phyloP scores from a whole-genome alignment of 2,113 vertebrate genomes.

The Corapipo altera region DNA sequence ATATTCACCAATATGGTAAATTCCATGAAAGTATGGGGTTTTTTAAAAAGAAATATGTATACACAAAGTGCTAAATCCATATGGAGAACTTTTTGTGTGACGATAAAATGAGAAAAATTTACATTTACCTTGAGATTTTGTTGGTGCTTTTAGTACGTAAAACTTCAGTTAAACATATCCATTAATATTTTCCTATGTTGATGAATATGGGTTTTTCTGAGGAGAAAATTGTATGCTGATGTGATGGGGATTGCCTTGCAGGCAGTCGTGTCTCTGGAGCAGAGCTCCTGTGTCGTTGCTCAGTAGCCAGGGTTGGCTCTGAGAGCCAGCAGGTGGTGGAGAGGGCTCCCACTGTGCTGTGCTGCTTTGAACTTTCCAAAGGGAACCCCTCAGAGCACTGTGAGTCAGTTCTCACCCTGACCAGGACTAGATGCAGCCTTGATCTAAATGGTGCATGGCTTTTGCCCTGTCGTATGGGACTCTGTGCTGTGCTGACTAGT shows the following conservation, averaged over 20 bases:
- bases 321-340: not conserved
- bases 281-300: not conserved
- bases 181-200: not conserved
- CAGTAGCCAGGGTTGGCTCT: not conserved
- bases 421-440: not conserved
- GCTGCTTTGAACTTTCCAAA: not conserved
- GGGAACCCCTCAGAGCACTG: not conserved
- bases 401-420: not conserved
- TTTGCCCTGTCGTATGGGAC: not conserved
- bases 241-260: not conserved
- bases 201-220: not conserved
- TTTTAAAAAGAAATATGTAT: not conserved
- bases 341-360: not conserved
- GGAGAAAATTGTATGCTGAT: not conserved
- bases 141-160: not conserved
- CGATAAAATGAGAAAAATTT: not conserved
- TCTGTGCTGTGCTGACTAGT: not conserved
- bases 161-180: not conserved
- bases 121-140: not conserved
- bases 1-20: constrained; percentile 48
- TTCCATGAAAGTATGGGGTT: not conserved
- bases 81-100: not conserved
- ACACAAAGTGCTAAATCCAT: not conserved
- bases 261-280: not conserved
- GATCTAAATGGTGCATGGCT: not conserved